Evolutionary conservation across 2,797 vertebrate genomes (phyloP).

Genomic region (Carduelis carduelis): DNA sequence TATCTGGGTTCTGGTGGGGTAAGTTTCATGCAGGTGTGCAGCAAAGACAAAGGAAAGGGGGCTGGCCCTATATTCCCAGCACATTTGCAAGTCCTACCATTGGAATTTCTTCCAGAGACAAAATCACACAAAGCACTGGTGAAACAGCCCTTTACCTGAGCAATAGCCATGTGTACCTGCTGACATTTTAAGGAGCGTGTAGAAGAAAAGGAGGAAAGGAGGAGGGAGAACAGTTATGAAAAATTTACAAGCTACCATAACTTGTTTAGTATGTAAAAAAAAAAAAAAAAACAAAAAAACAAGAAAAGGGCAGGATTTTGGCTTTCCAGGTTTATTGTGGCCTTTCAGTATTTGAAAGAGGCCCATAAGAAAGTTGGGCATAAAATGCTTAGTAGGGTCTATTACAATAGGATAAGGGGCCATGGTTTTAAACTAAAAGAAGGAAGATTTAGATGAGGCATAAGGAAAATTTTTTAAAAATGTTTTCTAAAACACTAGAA

Average conservation of each 20-base stretch:
- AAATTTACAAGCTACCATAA: neutral
- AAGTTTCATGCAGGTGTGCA: conserved; percentile 46
- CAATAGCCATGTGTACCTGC: fast-evolving
- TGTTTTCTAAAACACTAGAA: neutral
- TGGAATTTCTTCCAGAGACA: neutral
- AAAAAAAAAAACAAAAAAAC: neutral
- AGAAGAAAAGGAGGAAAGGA: neutral
- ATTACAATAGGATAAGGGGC: fast-evolving
- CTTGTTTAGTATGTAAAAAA: neutral
- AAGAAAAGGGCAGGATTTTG: neutral
- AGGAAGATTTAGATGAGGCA: neutral
- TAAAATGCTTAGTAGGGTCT: neutral
- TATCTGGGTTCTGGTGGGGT: conserved; percentile 7
- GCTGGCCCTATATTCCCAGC: neutral
- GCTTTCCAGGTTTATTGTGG: neutral
- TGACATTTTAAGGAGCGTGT: neutral
- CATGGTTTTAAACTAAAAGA: neutral
- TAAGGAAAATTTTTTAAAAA: neutral
- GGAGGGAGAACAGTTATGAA: neutral
- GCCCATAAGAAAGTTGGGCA: neutral
- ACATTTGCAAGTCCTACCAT: neutral
- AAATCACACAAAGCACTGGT: neutral
- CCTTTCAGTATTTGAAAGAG: neutral
- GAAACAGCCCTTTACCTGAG: neutral
- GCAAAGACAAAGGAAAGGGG: neutral